Evolutionary conservation across 2,888 invertebrate species (phyloP).

Genomic region (Linnaemya tessellans): DNA sequence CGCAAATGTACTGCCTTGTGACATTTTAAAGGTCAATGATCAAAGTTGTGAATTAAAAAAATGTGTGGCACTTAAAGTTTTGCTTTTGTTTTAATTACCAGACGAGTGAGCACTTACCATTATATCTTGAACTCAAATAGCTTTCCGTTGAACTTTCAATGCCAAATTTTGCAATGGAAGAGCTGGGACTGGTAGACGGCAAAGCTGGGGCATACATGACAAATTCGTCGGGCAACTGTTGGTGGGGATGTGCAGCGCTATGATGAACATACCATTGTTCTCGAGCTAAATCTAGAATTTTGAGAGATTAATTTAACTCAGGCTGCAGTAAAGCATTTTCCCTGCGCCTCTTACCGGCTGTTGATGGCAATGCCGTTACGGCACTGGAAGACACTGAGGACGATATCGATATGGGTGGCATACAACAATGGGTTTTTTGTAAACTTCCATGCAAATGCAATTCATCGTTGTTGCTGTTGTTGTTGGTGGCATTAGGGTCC

Average conservation of each 20-base stretch:
- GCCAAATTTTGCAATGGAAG: slow-evolving; percentile 80
- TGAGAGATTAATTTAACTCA: background rate
- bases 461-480: slow-evolving; percentile 37
- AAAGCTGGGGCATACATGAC: slow-evolving; percentile 79
- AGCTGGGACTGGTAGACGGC: slow-evolving; percentile 74
- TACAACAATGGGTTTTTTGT: slow-evolving; percentile 77
- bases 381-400: slow-evolving; percentile 67
- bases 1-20: too few relatives aligned
- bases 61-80: too few relatives aligned
- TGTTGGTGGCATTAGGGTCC: slow-evolving; percentile 26
- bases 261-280: slow-evolving; percentile 77
- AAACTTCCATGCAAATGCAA: slow-evolving; percentile 66
- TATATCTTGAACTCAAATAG: slow-evolving; percentile 83
- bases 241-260: slow-evolving; percentile 76
- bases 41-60: too few relatives aligned
- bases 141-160: slow-evolving; percentile 81
- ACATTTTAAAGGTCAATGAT: too few relatives aligned
- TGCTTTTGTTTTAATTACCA: too few relatives aligned
- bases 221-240: slow-evolving; percentile 80
- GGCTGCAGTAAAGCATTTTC: background rate
- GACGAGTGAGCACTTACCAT: slow-evolving; percentile 79
- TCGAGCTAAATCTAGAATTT: slow-evolving; percentile 74
- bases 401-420: slow-evolving; percentile 71
- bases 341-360: slow-evolving; percentile 48
- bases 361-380: slow-evolving; percentile 61